Evolutionary conservation across 1,140 invertebrate species (phyloP), one percentile per base, ranked within the genome.

Genomic region (Drosophila ohnishii): DNA sequence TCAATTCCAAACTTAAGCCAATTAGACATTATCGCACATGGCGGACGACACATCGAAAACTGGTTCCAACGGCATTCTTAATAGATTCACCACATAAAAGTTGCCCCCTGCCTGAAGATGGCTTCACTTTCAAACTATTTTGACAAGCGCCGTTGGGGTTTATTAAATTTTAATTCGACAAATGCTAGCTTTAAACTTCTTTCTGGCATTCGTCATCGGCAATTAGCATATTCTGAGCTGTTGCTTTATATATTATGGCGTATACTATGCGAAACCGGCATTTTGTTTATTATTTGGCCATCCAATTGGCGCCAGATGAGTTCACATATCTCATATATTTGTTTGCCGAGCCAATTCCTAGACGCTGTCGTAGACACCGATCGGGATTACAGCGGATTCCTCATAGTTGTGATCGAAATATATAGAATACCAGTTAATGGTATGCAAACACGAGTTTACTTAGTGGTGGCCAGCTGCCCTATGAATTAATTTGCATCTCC

Each of bases 291-390:
- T 87, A 83, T 87, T 87, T 83, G 69, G 50, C 60, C 67, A 70
- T 73, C 34, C 61, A 88, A 87, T 86, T 86, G 84, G 72, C 83
- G 83, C 83, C 83, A 87, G 56, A 71, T 80, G 79, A 87, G 60
- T 79, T 75, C 71, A 86, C 77, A 67, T 70, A 65, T 58, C 42
- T 67, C 34, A 7, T 5, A 11, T 35, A 16, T 39, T 58, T 78
- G 70, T 86, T 78, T 81, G 45, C 67, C 25, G 50, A 73, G 42
- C 19, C 51, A 73, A 84, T 84, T 84, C 81, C 64, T 39, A 73
- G 63, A 70, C 81, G 61, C 62, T 75, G 69, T 63, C 53, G 61
- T 66, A 73, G 56, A 45, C 75, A 60, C 40, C 47, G 69, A 25
- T 57, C 51, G 69, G 10, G 35, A 62, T 57, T 56, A 53, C 50